Base-by-base conservation (phyloP, 1,140 invertebrate genomes). In the Drosophila jambulina region DNA sequence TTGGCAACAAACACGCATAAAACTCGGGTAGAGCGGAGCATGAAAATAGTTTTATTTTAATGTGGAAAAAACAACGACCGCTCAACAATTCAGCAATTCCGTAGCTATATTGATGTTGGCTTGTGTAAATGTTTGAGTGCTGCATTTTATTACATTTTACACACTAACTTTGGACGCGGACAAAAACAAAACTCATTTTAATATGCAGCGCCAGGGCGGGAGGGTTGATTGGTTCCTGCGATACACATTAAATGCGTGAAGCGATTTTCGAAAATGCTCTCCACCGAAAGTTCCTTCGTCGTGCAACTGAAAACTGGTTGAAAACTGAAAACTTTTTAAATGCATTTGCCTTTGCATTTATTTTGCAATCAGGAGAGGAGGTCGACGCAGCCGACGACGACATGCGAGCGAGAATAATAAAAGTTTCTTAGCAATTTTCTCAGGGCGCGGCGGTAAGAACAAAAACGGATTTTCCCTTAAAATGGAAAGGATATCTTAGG, bases 281-380 rank as follows among this genome's bases (percentile, higher is more conserved):
- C 46, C 61, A 45, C 23, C 56, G 46, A 42, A 78, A 77, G 67
- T 78, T 69, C 38, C 45, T 51, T 27, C 19, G 32, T n/a, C 21
- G 51, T 54, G 51, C 51, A 54, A 54, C 51, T 54, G 51, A 54
- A 54, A 36, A 54, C 51, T 54, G 48, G 48, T 51, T 51, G 51
- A 36, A 54, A 54, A 53, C 51, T 36, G 54, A 29, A 79, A 82
- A 67, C 72, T 83, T 74, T 63, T 61, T 83, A 80, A 83, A 83
- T 83, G 75, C 80, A 83, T 80, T 80, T 80, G 70, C 71, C 69
- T 80, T 62, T 69, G 78, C 78, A 80, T 80, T 83, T 83, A 83
- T 83, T 83, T 82, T 79, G 63, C 80, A 82, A 83, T 83, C 80
- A 79, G 62, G 60, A 36, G 60, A 36, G 53, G 34, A 54, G 51